Evolutionary conservation across 2,113 vertebrate species (phyloP).

Genomic region (Archilochus colubris): DNA sequence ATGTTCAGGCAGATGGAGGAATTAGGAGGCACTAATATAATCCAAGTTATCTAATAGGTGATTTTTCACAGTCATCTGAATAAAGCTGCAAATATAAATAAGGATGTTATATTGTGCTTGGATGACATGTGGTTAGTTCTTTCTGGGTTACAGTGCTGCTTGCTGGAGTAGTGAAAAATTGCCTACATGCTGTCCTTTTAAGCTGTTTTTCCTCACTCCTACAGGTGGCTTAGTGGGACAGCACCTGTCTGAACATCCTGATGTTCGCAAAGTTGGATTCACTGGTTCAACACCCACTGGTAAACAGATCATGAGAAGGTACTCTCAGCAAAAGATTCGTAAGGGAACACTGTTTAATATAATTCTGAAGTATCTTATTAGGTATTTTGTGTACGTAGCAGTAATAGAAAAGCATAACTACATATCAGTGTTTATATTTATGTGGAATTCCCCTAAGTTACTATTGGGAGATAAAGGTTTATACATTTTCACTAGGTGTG

Average conservation of each 20-base stretch:
- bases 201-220: background rate
- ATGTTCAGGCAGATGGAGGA: background rate
- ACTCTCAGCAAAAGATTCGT: background rate
- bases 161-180: background rate
- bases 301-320: conserved; percentile 89
- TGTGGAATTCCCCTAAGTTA: background rate
- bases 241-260: conserved; percentile 81
- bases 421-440: background rate
- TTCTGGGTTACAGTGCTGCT: background rate
- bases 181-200: background rate
- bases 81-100: background rate
- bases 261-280: conserved; percentile 85
- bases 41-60: background rate
- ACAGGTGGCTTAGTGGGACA: conserved; percentile 80
- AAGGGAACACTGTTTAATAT: background rate
- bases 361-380: background rate
- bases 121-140: background rate
- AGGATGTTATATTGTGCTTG: background rate
- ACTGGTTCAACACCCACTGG: conserved; percentile 83
- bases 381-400: background rate
- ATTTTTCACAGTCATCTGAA: background rate
- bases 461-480: background rate
- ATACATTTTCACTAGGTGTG: background rate
- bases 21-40: background rate
- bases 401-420: background rate